Evolutionary conservation across 2,888 invertebrate species (phyloP).

Genomic region (Scaeva pyrastri): DNA sequence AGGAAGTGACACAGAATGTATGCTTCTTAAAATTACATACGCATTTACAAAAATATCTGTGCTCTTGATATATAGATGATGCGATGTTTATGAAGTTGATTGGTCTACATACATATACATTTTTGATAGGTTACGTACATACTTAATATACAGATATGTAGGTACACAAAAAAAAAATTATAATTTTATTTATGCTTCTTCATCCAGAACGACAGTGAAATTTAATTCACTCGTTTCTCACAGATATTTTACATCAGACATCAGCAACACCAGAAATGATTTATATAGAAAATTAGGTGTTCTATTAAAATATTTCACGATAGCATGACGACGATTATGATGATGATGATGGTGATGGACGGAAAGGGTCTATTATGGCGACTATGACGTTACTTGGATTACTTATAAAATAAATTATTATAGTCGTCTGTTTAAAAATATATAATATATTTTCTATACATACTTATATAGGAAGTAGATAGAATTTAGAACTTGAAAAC

Average conservation of each 20-base stretch:
- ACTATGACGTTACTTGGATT: constrained; percentile 31
- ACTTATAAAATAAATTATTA: constrained; percentile 11
- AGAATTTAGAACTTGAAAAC: no score
- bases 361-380: constrained; percentile 36
- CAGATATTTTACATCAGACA: constrained; percentile 8
- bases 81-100: no score
- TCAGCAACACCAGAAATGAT: constrained; percentile 44
- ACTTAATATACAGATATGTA: no score
- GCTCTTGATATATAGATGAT: no score
- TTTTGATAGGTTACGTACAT: no score
- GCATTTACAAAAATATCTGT: no score
- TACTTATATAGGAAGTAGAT: background rate
- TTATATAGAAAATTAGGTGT: constrained; percentile 59
- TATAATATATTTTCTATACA: no score
- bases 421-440: background rate
- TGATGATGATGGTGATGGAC: constrained; percentile 5
- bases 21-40: constrained; percentile 27
- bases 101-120: no score
- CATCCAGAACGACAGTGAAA: constrained; percentile 47
- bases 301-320: constrained; percentile 62
- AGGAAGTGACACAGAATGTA: constrained; percentile 27
- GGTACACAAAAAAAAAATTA: no score
- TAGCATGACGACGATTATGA: constrained; percentile 6
- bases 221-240: constrained; percentile 31
- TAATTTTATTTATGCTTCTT: constrained; percentile 10